Conservation (phyloP, 2,888 invertebrate genomes). For the Cabera pusaria region DNA sequence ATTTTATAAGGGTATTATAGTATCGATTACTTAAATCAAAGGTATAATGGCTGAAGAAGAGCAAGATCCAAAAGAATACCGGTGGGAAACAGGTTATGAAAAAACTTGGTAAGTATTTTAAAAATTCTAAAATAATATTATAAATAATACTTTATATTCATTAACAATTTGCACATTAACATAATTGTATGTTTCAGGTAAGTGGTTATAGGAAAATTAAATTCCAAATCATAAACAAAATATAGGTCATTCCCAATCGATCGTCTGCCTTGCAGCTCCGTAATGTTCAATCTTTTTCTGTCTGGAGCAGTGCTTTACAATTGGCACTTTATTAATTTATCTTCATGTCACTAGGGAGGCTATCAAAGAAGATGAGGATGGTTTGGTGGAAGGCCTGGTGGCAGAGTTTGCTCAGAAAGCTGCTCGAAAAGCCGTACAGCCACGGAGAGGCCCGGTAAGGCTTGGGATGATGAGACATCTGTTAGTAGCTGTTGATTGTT, state of each 20-base stretch:
- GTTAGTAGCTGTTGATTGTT: conserved; percentile 95
- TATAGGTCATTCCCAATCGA: too few species aligned
- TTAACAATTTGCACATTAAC: too few species aligned
- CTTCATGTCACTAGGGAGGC: conserved; percentile 92
- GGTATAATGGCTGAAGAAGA: conserved; percentile 89
- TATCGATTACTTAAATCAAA: too few species aligned
- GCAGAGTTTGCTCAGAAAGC: conserved; percentile 96
- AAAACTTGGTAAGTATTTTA: conserved; percentile 93
- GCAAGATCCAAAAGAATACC: conserved; percentile 93
- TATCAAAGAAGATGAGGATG: conserved; percentile 97
- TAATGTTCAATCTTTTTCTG: conserved; percentile 7
- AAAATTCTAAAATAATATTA: too few species aligned
- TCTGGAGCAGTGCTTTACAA: too few species aligned
- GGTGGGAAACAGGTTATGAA: conserved; percentile 98
- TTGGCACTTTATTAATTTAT: too few species aligned
- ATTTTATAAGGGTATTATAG: too few species aligned
- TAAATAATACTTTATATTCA: too few species aligned
- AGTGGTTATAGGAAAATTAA: too few species aligned
- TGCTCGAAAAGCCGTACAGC: conserved; percentile 89
- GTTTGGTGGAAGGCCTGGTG: conserved; percentile 94
- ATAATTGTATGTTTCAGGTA: too few species aligned
- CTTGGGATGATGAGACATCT: conserved; percentile 99
- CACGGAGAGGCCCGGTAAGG: conserved; percentile 90
- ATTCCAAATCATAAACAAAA: too few species aligned
- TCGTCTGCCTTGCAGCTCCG: too few species aligned